Evolutionary conservation across 1,140 invertebrate species (phyloP).

Genomic region (Scaptomyza hsui): DNA sequence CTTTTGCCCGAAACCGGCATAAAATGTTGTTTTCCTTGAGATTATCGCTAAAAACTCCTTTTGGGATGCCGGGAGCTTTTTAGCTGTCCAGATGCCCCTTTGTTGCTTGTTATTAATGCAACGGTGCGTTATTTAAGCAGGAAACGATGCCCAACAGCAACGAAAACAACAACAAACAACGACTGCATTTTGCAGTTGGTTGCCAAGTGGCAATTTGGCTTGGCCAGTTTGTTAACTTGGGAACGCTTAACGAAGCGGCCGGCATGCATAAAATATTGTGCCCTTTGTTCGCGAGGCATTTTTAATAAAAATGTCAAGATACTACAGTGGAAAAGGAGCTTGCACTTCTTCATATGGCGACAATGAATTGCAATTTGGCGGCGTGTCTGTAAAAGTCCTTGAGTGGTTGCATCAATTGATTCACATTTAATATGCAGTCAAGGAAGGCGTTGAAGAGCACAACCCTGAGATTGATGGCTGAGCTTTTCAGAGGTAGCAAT

Average conservation of each 20-base stretch:
- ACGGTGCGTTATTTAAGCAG: constrained; percentile 27
- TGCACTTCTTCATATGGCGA: constrained; percentile 21
- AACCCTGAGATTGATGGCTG: constrained; percentile 26
- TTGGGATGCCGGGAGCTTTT: constrained; percentile 19
- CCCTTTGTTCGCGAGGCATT: constrained; percentile 45
- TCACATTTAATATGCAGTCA: constrained; percentile 19
- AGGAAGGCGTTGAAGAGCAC: constrained; percentile 23
- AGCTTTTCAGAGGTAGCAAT: neutral
- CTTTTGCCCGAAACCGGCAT: constrained; percentile 4
- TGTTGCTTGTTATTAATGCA: constrained; percentile 41
- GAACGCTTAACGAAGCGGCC: constrained; percentile 38
- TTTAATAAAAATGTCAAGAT: constrained; percentile 64
- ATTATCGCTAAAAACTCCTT: constrained; percentile 7
- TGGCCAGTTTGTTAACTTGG: constrained; percentile 23
- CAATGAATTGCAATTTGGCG: constrained; percentile 60
- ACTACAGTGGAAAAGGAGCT: neutral
- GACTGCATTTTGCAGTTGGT: constrained; percentile 11
- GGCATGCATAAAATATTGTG: constrained; percentile 43
- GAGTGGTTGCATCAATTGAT: constrained; percentile 45
- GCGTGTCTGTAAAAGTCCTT: constrained; percentile 25
- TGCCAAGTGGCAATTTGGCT: constrained; percentile 27
- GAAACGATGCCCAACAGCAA: constrained; percentile 34
- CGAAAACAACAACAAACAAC: constrained; percentile 38
- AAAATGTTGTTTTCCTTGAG: constrained; percentile 48
- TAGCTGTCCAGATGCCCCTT: constrained; percentile 37